Percentiles rank a stretch among this genome's conserved stretches.
Conservation (phyloP, 2,113 vertebrate genomes). For the Urocitellus parryii region DNA sequence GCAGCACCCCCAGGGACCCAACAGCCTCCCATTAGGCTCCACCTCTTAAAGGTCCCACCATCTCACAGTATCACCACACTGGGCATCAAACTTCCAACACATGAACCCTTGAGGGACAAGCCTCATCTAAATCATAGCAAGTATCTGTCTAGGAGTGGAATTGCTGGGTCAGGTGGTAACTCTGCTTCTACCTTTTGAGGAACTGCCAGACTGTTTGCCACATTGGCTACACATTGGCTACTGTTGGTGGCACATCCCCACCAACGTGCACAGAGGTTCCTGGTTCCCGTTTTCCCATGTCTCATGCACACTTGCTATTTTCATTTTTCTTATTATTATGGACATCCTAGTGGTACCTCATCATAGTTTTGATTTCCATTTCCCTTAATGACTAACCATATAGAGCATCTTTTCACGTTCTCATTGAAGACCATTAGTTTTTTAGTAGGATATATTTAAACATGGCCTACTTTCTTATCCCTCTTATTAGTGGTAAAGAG, state of each 20-base stretch:
- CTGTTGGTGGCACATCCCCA: neutral
- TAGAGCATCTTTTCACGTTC: neutral
- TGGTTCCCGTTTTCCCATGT: neutral
- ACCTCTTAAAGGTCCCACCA: neutral
- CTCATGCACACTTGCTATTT: neutral
- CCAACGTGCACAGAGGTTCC: neutral
- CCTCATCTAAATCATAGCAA: neutral
- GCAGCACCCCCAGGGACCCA: neutral
- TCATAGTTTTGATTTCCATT: constrained; percentile 16
- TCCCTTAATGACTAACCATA: neutral
- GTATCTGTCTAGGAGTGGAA: neutral
- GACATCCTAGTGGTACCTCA: neutral
- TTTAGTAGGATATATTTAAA: neutral
- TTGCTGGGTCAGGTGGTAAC: neutral
- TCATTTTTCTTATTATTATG: neutral
- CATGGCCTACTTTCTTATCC: neutral
- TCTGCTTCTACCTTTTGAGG: neutral
- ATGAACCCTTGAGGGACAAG: neutral
- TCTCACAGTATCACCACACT: neutral
- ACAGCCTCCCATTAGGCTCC: neutral
- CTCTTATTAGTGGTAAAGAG: neutral
- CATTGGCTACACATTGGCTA: no score
- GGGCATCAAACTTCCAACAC: neutral
- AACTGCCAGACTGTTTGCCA: neutral
- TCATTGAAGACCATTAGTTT: neutral